Conservation (phyloP, 2,113 vertebrate genomes). For the Pithys albifrons region DNA sequence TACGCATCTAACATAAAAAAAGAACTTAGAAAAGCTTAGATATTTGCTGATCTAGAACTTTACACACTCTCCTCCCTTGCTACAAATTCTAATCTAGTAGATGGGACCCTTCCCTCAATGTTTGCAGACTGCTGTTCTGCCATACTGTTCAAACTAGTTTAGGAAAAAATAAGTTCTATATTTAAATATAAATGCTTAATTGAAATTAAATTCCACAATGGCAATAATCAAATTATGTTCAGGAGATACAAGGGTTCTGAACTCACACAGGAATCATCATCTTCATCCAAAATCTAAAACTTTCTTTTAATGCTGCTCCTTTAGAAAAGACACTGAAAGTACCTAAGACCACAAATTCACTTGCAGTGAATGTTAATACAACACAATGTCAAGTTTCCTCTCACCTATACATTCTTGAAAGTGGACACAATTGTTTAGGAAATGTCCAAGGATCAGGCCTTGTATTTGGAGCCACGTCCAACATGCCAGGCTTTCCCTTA, state of each 20-base stretch:
- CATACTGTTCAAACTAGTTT: background rate
- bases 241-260: background rate
- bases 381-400: background rate
- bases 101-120: background rate
- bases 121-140: background rate
- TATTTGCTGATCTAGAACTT: background rate
- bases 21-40: background rate
- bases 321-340: background rate
- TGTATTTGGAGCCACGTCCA: background rate
- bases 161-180: background rate
- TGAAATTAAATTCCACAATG: background rate
- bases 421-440: background rate
- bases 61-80: background rate
- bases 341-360: background rate
- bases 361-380: background rate
- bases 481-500: background rate
- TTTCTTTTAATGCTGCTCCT: background rate
- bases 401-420: background rate
- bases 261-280: background rate
- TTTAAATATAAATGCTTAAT: background rate
- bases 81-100: background rate
- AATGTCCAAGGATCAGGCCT: background rate
- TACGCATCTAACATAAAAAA: background rate
- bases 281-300: background rate
- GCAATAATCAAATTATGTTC: background rate